Evolutionary conservation across 1,140 invertebrate genomes (phyloP), one percentile per base, ranked within the genome.

Genomic region (Saccostrea echinata): DNA sequence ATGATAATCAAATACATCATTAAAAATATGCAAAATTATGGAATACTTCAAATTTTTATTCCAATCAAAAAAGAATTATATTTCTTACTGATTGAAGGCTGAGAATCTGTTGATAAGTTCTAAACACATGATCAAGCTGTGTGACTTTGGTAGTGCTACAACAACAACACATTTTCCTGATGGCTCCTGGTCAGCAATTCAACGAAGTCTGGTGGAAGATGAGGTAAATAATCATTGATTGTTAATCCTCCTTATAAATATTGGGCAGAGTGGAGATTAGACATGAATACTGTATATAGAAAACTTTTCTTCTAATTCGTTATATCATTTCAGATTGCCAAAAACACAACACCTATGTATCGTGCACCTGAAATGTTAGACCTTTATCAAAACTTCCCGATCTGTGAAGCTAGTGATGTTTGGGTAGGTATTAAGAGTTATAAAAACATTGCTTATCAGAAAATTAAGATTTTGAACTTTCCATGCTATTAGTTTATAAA

Each of bases 91-190:
- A 55, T 92, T 92, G 80, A 91, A 96, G 96, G 95, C 97, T 86
- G 96, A 97, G 94, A 98, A 97, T 94, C 94, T 97, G 71, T 94
- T 98, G 13, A 96, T 99, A 51, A 97, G 97, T 90, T 94, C 95
- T 88, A 96, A 97, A 92, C 98, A 98, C 89, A 96, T 96, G 90
- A 97, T 99, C 57, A 99, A 99, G 95, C 95, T 99, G 81, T 99
- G 99, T 96, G 99, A 99, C 96, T 99, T 99, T 96, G 99, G 99
- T 1, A 99, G 98, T 92, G 97, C 98, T 1, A 99, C 98, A 43
- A 97, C 96, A 27, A 97, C 98, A 93, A 96, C 97, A 53, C 97
- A 97, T 94, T 93, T 96, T 84, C 98, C 98, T 30, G 97, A 99
- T 94, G 96, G 97, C 33, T 97, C 97, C 57, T 99, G 99, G 99